A percentile compares a stretch with the other conserved stretches of the same genome.
Conservation (phyloP, 2,113 vertebrate genomes). For the Ascaphus truei region DNA sequence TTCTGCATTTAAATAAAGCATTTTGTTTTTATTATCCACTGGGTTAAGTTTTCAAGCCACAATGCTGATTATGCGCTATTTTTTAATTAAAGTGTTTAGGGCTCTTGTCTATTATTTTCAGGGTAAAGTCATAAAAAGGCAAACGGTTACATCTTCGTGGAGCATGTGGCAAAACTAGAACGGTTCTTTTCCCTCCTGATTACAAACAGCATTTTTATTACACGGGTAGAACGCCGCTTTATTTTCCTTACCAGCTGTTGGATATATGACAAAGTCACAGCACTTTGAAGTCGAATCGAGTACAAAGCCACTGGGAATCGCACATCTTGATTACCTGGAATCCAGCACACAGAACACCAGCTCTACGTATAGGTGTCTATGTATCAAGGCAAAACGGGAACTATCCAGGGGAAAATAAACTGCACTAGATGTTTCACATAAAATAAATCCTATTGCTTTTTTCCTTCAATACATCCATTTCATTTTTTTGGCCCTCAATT, state of each 20-base stretch:
- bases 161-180: not conserved
- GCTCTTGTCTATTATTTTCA: not conserved
- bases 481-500: no score
- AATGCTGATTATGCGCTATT: no score
- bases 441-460: no score
- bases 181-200: not conserved
- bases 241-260: not conserved
- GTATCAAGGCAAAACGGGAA: no score
- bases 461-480: no score
- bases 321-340: not conserved
- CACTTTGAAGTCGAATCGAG: not conserved
- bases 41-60: no score
- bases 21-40: no score
- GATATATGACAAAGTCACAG: not conserved
- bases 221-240: not conserved
- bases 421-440: no score
- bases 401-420: no score
- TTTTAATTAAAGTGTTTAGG: no score
- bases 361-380: no score
- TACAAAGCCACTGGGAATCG: not conserved
- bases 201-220: not conserved
- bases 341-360: not conserved
- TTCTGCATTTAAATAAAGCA: no score
- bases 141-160: not conserved
- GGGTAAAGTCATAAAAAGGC: not conserved